A percentile compares a stretch with the other conserved stretches of the same genome.
phyloP scores from a whole-genome alignment of 2,888 invertebrate genomes.

The Volucella inanis region DNA sequence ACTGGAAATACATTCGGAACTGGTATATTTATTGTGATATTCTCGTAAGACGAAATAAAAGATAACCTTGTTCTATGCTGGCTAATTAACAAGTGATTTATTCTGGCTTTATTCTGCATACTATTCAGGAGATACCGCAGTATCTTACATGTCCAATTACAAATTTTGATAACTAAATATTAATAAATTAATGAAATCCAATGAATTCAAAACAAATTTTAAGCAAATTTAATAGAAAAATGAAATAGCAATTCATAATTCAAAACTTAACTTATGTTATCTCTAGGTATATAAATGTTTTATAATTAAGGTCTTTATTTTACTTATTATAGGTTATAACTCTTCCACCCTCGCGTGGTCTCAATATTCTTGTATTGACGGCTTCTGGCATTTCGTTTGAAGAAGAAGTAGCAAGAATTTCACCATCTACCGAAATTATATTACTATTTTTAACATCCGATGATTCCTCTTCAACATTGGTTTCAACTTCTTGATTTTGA shows the following conservation, averaged over 20 bases:
- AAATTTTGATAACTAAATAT: background rate
- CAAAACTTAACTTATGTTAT: background rate
- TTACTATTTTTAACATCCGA: conserved; percentile 1
- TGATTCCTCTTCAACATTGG: background rate
- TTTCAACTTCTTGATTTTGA: conserved; percentile 17
- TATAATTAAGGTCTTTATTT: background rate
- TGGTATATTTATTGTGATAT: no score
- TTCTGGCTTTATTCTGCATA: no score
- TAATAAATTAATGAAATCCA: background rate
- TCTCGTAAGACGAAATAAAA: no score
- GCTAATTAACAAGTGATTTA: no score
- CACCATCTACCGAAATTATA: background rate
- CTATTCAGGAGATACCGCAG: no score
- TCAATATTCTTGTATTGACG: conserved; percentile 3
- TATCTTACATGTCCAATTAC: background rate
- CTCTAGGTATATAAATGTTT: background rate
- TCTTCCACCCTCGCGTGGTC: conserved; percentile 8
- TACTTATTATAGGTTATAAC: background rate
- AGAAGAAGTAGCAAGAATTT: background rate
- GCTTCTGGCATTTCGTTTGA: conserved; percentile 5
- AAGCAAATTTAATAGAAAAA: background rate
- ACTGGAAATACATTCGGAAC: no score
- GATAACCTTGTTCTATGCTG: no score
- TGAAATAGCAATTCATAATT: background rate
- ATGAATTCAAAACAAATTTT: background rate